Evolutionary conservation across 2,797 vertebrate genomes (phyloP).

Genomic region (Catharus ustulatus): DNA sequence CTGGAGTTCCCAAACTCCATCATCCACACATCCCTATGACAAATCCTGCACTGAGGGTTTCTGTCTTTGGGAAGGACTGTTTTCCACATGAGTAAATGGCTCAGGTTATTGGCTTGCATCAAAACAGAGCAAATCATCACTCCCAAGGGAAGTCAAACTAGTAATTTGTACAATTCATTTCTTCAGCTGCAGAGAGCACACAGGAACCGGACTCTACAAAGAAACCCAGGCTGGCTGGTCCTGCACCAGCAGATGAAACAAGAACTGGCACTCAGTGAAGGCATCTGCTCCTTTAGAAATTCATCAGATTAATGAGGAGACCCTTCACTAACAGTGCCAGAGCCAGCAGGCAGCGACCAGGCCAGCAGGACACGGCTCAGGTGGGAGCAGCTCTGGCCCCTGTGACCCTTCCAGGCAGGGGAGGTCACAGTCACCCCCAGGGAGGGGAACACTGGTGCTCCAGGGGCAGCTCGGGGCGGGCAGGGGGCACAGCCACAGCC

Average conservation of each 20-base stretch:
- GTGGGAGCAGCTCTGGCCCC: neutral
- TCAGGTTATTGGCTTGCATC: neutral
- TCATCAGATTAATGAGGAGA: neutral
- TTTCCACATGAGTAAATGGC: neutral
- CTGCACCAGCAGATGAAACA: neutral
- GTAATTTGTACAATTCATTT: neutral
- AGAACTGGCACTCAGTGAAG: neutral
- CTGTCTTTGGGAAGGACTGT: neutral
- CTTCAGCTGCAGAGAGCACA: neutral
- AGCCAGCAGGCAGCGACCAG: neutral
- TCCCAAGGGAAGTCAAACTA: neutral
- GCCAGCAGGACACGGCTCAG: accelerated
- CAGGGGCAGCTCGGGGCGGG: accelerated
- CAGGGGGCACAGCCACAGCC: neutral
- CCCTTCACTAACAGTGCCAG: neutral
- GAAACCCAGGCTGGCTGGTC: neutral
- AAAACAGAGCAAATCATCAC: neutral
- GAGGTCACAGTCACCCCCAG: accelerated
- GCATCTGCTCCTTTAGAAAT: neutral
- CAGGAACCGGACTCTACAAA: neutral
- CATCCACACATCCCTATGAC: accelerated
- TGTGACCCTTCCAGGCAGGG: neutral
- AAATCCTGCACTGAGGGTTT: neutral
- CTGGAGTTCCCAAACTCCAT: neutral
- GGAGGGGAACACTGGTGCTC: neutral